These are phyloP conservation scores for Pelagia noctiluca DNA, from an alignment of 30 jellyfish, hydroid and myxozoan species.

Conservation along the genomic window DNA sequence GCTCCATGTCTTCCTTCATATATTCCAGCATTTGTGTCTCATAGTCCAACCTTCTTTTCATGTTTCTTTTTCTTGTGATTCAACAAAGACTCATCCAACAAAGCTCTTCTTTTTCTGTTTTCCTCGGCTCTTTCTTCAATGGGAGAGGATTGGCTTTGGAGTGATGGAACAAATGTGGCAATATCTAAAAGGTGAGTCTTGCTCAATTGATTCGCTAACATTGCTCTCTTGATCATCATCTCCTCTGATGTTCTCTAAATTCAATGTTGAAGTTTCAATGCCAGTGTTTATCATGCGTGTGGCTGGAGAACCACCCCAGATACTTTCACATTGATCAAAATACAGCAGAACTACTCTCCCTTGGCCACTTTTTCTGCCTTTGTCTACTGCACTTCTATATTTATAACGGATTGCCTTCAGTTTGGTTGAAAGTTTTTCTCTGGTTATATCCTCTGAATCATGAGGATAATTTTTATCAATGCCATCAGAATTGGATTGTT, in stretches of 20 bases:
- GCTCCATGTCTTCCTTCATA: too few relatives aligned
- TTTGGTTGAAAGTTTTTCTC: constrained; percentile 11
- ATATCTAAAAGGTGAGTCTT: constrained; percentile 4
- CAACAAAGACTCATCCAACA: constrained; percentile 27
- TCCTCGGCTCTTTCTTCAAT: neutral
- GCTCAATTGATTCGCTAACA: constrained; percentile 4
- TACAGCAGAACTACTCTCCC: too few relatives aligned
- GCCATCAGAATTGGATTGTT: neutral
- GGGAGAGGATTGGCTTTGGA: neutral
- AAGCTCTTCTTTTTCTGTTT: constrained; percentile 6
- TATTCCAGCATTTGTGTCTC: too few relatives aligned
- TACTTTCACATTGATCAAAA: too few relatives aligned
- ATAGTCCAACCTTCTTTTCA: constrained; percentile 5
- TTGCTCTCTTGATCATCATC: neutral
- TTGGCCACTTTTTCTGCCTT: too few relatives aligned
- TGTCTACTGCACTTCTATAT: constrained; percentile 33
- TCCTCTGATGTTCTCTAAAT: neutral
- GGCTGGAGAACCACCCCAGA: constrained; percentile 50
- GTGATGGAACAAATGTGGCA: neutral
- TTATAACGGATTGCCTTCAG: constrained; percentile 16
- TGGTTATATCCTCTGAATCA: constrained; percentile 16
- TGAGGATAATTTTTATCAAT: constrained; percentile 6
- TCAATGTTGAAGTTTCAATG: constrained; percentile 15
- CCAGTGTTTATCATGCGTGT: constrained; percentile 10
- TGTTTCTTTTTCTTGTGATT: constrained; percentile 27